Evolutionary conservation across 1,140 invertebrate genomes (phyloP), one percentile per base, ranked within the genome.

Genomic region (Conus ventricosus): DNA sequence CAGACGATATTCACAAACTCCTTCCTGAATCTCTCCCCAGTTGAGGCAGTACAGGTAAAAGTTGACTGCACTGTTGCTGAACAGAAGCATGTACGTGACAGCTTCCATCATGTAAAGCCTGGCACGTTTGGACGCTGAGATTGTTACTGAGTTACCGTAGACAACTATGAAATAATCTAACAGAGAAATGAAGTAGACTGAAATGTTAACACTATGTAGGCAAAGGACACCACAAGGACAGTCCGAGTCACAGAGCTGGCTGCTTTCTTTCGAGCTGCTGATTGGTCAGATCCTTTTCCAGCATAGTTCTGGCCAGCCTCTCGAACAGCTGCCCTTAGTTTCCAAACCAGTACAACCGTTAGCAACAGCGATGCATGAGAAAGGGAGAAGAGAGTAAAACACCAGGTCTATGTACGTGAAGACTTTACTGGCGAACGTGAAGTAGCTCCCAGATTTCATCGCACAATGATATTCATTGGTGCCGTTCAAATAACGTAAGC

Each of bases 1-100:
- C 76, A 17, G 76, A 78, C 25, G 7, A 39, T 17, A 4, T 17
- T 27, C 7, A 39, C 7, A 25, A 78, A 78, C 27, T 27, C 76
- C 76, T 39, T 10, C 17, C 76, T 11, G 76, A 78, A 78, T 25
- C 76, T 27, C 39, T 23, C 7, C 20, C 76, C 76, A 11, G 76
- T 78, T 78, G 25, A 78, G 25, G 17, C 76, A 78, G 76, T 78
- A 78, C 25, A 78, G 76, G 76, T 78, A 78, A 39, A 78, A 78
- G 20, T 78, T 78, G 25, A 78, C 39, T 8, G 76, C 76, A 10
- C 8, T 78, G 76, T 78, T 78, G 7, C 25, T 15, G 17, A 17
- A 39, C 8, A 39, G 5, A n/a, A 78, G 25, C n/a, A 78, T 11
- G 8, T 10, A 78, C 7, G 25, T 39, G 25, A 39, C 39, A 78